Percentiles rank a stretch among this genome's conserved stretches.
phyloP scores from a whole-genome alignment of 1,140 invertebrate genomes.

The Drosophila ohnishii region DNA sequence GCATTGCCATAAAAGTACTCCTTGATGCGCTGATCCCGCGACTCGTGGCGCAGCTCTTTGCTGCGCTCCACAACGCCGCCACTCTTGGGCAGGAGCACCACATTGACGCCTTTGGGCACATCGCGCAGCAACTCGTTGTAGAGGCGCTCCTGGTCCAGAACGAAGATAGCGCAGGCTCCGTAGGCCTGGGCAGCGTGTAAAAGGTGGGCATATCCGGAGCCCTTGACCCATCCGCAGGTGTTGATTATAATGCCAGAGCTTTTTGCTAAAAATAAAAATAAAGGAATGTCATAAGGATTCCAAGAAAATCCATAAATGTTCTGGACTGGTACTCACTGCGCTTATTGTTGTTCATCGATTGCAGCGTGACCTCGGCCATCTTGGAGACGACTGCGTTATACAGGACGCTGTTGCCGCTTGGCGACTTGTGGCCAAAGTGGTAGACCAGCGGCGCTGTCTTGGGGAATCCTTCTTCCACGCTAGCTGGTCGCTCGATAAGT shows the following conservation, averaged over 20 bases:
- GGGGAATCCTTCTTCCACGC: constrained; percentile 96
- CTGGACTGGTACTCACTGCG: constrained; percentile 86
- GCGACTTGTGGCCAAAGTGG: constrained; percentile 95
- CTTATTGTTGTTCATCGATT: constrained; percentile 93
- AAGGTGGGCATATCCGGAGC: constrained; percentile 92
- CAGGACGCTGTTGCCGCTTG: constrained; percentile 90
- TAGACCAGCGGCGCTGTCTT: constrained; percentile 96
- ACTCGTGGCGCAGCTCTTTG: constrained; percentile 88
- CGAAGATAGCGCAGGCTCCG: constrained; percentile 97
- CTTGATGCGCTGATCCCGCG: constrained; percentile 91
- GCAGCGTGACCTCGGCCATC: constrained; percentile 93
- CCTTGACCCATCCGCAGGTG: constrained; percentile 98
- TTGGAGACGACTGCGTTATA: constrained; percentile 94
- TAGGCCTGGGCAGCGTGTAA: constrained; percentile 95
- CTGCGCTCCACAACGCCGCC: constrained; percentile 96
- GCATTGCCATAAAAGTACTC: constrained; percentile 97
- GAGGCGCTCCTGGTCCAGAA: constrained; percentile 97
- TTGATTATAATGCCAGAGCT: constrained; percentile 98
- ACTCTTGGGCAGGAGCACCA: constrained; percentile 97
- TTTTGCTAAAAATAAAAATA: constrained; percentile 86
- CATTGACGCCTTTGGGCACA: constrained; percentile 96
- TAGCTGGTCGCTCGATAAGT: constrained; percentile 94
- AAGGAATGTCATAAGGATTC: constrained; percentile 21
- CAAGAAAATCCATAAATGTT: not conserved
- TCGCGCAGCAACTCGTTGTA: constrained; percentile 97